These are phyloP conservation scores for Auanema sp. DNA, from an alignment of 2,888 invertebrate species.

Conservation along the genomic window DNA sequence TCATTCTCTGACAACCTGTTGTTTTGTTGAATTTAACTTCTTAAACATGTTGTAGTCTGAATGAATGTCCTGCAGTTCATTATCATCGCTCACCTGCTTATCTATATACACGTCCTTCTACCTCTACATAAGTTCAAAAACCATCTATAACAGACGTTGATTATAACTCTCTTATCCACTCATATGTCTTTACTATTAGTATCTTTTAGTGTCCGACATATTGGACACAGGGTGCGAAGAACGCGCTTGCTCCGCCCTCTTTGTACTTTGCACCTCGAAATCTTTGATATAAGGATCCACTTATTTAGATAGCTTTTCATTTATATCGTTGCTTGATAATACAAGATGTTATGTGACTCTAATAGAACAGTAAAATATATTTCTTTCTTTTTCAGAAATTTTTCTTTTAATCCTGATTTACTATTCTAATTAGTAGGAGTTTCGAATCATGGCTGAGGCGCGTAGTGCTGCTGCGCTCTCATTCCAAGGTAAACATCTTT, in stretches of 20 bases:
- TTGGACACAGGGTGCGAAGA: no score
- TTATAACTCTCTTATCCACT: no score
- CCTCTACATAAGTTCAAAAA: no score
- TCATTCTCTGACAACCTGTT: no score
- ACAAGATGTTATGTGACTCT: not conserved
- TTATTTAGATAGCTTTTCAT: conserved; percentile 5
- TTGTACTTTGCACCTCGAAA: conserved; percentile 20
- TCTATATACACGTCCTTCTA: no score
- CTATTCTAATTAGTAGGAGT: conserved; percentile 4
- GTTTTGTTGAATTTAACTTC: no score
- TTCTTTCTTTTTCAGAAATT: not conserved
- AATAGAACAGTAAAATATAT: not conserved
- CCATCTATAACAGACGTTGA: no score
- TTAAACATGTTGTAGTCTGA: no score
- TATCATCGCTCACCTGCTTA: no score
- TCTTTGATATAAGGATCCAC: conserved; percentile 1
- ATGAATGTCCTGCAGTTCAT: no score
- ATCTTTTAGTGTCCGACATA: no score
- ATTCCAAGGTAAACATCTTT: conserved; percentile 27
- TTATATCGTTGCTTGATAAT: not conserved
- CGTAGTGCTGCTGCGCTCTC: conserved; percentile 59
- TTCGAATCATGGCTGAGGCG: conserved; percentile 57
- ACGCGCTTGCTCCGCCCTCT: conserved; percentile 12
- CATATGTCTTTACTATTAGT: no score
- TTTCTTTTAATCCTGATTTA: not conserved